Conservation (phyloP, 2,888 invertebrate species). For the Hedya salicella region DNA sequence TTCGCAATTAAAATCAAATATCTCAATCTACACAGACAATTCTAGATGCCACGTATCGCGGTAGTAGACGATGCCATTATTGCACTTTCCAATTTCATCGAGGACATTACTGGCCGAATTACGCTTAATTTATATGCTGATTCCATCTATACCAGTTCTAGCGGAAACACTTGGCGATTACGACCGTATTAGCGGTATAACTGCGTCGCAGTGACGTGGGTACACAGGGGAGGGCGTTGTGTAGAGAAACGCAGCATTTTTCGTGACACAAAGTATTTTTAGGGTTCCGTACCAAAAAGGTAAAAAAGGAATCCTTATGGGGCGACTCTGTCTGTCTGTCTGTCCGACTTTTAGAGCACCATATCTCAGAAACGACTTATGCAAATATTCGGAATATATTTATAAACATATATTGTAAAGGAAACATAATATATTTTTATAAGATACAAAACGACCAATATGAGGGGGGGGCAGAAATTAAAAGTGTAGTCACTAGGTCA, state of each 20-base stretch:
- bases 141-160: constrained; percentile 61
- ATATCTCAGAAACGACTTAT: too few species aligned
- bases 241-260: not conserved
- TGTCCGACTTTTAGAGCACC: too few species aligned
- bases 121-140: constrained; percentile 61
- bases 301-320: too few species aligned
- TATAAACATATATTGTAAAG: too few species aligned
- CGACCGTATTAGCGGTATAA: constrained; percentile 61
- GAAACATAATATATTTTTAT: too few species aligned
- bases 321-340: too few species aligned
- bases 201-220: constrained; percentile 54
- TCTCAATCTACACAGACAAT: constrained; percentile 35
- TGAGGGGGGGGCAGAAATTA: too few species aligned
- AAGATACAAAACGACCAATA: too few species aligned
- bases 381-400: too few species aligned
- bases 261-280: not conserved
- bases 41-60: constrained; percentile 42
- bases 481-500: too few species aligned
- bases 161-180: constrained; percentile 70
- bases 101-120: constrained; percentile 44
- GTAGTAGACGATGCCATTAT: constrained; percentile 50
- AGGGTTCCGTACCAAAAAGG: too few species aligned
- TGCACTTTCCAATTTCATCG: constrained; percentile 61
- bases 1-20: constrained; percentile 32
- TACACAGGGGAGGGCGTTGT: not conserved